Conservation (phyloP, 2,797 vertebrate species). For the Chromobotia macracanthus region DNA sequence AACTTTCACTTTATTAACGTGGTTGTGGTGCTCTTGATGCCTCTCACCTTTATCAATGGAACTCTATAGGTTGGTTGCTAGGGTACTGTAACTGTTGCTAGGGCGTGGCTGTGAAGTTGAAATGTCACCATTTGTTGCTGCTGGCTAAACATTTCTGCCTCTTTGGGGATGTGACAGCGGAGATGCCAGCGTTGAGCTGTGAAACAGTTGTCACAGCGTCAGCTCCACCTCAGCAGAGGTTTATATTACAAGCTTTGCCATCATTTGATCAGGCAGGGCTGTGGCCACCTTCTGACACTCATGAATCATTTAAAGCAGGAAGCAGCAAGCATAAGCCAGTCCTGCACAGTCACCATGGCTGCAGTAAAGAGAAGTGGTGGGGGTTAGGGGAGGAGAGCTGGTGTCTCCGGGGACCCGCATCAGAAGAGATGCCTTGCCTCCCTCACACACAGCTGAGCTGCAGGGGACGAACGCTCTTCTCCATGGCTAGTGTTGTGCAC, state of each 20-base stretch:
- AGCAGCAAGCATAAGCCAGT: constrained; percentile 56
- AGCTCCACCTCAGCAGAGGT: not conserved
- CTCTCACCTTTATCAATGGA: too few relatives aligned
- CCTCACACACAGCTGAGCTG: constrained; percentile 47
- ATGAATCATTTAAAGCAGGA: constrained; percentile 71
- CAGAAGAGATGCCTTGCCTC: constrained; percentile 26
- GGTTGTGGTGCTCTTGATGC: too few relatives aligned
- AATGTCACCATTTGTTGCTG: too few relatives aligned
- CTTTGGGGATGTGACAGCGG: not conserved
- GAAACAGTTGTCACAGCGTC: not conserved
- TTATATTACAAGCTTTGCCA: constrained; percentile 16
- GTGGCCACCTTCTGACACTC: constrained; percentile 52
- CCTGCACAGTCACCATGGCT: constrained; percentile 70
- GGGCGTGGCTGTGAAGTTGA: too few relatives aligned
- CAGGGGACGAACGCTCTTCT: constrained; percentile 62
- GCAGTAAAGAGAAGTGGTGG: constrained; percentile 37
- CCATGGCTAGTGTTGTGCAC: constrained; percentile 56
- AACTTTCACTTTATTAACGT: too few relatives aligned
- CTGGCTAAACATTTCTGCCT: too few relatives aligned
- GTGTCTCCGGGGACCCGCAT: constrained; percentile 15
- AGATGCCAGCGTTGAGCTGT: too few relatives aligned
- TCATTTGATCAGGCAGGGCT: constrained; percentile 49
- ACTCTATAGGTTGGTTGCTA: too few relatives aligned
- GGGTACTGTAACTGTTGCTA: too few relatives aligned
- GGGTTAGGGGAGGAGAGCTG: not conserved